Evolutionary conservation across 2,113 vertebrate genomes (phyloP).

Genomic region (Riparia riparia): DNA sequence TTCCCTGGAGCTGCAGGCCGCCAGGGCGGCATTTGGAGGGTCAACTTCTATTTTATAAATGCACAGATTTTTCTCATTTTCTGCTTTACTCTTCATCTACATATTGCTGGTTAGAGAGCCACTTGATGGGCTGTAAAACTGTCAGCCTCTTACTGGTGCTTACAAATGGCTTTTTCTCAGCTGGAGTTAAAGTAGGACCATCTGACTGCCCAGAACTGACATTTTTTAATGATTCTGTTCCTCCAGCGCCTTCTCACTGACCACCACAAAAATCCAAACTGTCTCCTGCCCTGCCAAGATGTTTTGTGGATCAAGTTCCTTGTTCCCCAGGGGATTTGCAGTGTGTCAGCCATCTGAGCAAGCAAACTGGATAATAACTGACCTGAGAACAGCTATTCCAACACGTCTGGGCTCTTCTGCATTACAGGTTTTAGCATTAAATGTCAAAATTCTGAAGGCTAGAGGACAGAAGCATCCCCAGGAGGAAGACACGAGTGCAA

Average conservation of each 20-base stretch:
- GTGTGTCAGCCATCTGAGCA: neutral
- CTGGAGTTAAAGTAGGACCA: neutral
- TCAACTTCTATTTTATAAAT: neutral
- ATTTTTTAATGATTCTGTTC: conserved; percentile 30
- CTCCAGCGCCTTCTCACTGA: neutral
- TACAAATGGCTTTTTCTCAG: conserved; percentile 45
- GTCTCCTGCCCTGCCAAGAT: neutral
- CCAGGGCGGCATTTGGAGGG: neutral
- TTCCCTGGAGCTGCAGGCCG: neutral
- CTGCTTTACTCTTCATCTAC: neutral
- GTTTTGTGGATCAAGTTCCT: neutral
- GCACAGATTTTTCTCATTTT: neutral
- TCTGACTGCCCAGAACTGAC: conserved; percentile 39
- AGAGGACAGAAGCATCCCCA: neutral
- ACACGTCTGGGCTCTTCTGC: neutral
- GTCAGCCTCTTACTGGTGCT: neutral
- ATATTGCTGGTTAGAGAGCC: neutral
- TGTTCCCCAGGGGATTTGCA: neutral
- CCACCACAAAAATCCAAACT: conserved; percentile 6
- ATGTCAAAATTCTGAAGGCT: neutral
- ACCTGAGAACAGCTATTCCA: neutral
- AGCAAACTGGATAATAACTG: neutral
- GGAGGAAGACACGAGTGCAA: neutral
- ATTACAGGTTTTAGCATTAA: neutral
- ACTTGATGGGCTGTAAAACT: neutral